Conservation (phyloP, 2,113 vertebrate genomes). For the Corydoras maculifer region DNA sequence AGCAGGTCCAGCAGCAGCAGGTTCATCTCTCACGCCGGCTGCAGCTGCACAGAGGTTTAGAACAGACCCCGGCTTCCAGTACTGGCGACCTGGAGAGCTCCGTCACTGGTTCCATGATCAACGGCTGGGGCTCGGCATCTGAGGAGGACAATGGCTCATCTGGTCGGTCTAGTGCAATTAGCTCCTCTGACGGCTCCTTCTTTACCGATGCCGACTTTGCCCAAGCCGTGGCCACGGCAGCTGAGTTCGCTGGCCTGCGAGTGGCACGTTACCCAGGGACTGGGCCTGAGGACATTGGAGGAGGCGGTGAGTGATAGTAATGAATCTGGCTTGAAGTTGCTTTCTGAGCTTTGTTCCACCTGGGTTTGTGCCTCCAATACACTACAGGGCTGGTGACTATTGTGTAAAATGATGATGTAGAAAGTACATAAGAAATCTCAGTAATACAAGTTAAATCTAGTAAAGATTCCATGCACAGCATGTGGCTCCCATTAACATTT, state of each 20-base stretch:
- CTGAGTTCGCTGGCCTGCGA: slow-evolving; percentile 88
- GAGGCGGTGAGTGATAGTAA: slow-evolving; percentile 35
- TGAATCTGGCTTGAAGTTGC: slow-evolving; percentile 38
- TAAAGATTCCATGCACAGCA: too few relatives aligned
- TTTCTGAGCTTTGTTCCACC: too few relatives aligned
- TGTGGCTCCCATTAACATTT: too few relatives aligned
- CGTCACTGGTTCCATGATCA: slow-evolving; percentile 98
- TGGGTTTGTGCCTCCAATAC: too few relatives aligned
- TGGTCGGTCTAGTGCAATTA: slow-evolving; percentile 87
- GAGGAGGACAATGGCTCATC: slow-evolving; percentile 97
- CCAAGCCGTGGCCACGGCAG: slow-evolving; percentile 91
- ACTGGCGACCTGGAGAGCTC: slow-evolving; percentile 96
- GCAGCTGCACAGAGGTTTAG: slow-evolving; percentile 80
- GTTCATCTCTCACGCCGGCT: slow-evolving; percentile 57
- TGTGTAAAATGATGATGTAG: too few relatives aligned
- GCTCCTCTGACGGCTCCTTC: slow-evolving; percentile 93
- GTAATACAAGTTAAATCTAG: too few relatives aligned
- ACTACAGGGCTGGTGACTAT: too few relatives aligned
- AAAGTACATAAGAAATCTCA: too few relatives aligned
- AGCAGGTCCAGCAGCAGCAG: slow-evolving; percentile 36
- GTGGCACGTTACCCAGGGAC: slow-evolving; percentile 81
- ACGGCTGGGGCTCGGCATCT: slow-evolving; percentile 96
- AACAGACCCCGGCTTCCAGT: slow-evolving; percentile 95
- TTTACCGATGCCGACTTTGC: slow-evolving; percentile 97
- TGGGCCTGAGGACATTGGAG: slow-evolving; percentile 28